phyloP scores from a whole-genome alignment of 2,888 invertebrate genomes.

The Phengaris arion region DNA sequence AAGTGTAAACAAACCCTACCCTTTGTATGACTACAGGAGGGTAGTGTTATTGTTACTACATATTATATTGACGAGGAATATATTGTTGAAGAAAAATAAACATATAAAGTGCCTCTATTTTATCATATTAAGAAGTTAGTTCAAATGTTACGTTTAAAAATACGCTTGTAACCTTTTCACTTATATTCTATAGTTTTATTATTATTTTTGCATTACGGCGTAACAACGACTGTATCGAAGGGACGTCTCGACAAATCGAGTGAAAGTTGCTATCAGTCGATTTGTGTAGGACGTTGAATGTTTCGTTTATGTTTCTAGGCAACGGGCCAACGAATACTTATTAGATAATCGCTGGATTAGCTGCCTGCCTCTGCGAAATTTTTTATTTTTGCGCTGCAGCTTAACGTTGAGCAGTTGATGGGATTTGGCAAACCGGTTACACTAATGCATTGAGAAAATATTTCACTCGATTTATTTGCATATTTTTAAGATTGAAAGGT shows the following conservation, averaged over 20 bases:
- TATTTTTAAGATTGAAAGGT: background rate
- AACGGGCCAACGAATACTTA: constrained; percentile 27
- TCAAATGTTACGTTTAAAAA: too few relatives aligned
- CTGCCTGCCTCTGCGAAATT: background rate
- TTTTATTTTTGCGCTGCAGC: background rate
- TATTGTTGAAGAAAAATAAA: too few relatives aligned
- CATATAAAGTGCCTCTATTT: too few relatives aligned
- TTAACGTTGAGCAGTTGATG: constrained; percentile 4
- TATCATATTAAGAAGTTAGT: too few relatives aligned
- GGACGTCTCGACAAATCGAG: background rate
- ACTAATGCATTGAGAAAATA: background rate
- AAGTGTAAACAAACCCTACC: constrained; percentile 13
- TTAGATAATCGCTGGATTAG: constrained; percentile 10
- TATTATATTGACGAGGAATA: background rate
- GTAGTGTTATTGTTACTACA: background rate
- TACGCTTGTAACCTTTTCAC: too few relatives aligned
- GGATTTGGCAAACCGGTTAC: background rate
- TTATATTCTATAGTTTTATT: background rate
- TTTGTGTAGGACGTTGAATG: constrained; percentile 15
- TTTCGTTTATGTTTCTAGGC: constrained; percentile 24
- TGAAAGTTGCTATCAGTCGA: background rate
- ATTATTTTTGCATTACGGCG: background rate
- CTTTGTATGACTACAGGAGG: background rate
- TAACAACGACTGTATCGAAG: background rate
- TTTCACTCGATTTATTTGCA: background rate